Evolutionary conservation across 1,140 invertebrate genomes (phyloP).

Genomic region (Eurosta solidaginis): DNA sequence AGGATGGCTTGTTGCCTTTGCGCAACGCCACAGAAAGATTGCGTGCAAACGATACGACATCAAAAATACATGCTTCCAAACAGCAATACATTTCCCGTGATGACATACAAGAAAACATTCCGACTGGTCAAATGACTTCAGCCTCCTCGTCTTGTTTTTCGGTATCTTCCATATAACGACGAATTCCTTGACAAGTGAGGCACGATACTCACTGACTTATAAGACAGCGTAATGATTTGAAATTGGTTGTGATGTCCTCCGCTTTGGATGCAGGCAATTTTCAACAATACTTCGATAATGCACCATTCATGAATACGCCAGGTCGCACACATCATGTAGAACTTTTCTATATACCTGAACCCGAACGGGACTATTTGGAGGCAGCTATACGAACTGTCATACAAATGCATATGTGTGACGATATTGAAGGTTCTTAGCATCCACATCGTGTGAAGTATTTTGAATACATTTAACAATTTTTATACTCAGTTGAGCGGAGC

Average conservation of each 20-base stretch:
- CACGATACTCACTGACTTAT: no score
- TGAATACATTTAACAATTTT: no score
- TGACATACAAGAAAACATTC: slow-evolving; percentile 5
- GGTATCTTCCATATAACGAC: slow-evolving; percentile 51
- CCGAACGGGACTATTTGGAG: slow-evolving; percentile 97
- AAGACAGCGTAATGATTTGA: no score
- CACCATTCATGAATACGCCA: slow-evolving; percentile 98
- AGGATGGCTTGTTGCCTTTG: slow-evolving; percentile 63
- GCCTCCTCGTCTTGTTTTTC: slow-evolving; percentile 56
- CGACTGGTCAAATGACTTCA: slow-evolving; percentile 41
- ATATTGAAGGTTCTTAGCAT: slow-evolving; percentile 68
- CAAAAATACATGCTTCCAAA: slow-evolving; percentile 40
- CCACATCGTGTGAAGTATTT: background rate
- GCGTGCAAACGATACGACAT: slow-evolving; percentile 52
- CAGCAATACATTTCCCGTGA: background rate
- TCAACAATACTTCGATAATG: slow-evolving; percentile 97
- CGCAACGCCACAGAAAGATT: slow-evolving; percentile 49
- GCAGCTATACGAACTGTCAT: slow-evolving; percentile 98
- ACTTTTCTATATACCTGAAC: slow-evolving; percentile 99
- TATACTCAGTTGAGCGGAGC: no score
- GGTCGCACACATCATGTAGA: slow-evolving; percentile 92
- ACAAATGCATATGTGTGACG: slow-evolving; percentile 99
- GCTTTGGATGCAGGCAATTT: slow-evolving; percentile 99
- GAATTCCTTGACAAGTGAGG: slow-evolving; percentile 49
- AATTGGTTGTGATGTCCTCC: slow-evolving; percentile 99